Conservation (phyloP, 2,113 vertebrate genomes). For the Eurystomus gularis region DNA sequence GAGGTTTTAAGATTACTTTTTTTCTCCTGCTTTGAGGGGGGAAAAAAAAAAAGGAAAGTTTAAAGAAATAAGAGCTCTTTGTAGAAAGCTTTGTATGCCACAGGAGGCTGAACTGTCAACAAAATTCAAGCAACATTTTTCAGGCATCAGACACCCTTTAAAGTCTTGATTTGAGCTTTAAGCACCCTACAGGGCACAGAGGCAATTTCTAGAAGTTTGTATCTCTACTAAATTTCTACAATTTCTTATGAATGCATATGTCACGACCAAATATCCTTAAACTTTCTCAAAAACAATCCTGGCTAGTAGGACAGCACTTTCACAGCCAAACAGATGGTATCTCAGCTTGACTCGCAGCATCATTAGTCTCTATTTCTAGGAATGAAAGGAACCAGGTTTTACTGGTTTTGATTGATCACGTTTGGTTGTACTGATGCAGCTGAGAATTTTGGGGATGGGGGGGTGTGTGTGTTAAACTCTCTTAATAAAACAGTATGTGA, state of each 20-base stretch:
- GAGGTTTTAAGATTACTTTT: background rate
- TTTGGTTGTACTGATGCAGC: background rate
- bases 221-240: background rate
- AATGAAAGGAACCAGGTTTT: background rate
- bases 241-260: background rate
- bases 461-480: background rate
- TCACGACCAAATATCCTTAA: background rate
- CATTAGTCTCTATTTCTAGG: background rate
- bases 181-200: background rate
- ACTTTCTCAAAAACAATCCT: background rate
- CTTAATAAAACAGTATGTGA: background rate
- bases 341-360: background rate
- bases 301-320: background rate
- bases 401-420: background rate
- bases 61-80: background rate
- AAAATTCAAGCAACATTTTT: background rate
- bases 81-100: background rate
- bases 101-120: background rate
- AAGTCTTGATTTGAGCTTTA: background rate
- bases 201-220: background rate
- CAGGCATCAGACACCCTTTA: background rate
- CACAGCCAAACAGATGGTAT: background rate
- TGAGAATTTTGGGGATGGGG: background rate
- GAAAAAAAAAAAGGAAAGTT: background rate
- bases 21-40: background rate